Evolutionary conservation across 1,140 invertebrate species (phyloP).

Genomic region (Nomia melanderi): DNA sequence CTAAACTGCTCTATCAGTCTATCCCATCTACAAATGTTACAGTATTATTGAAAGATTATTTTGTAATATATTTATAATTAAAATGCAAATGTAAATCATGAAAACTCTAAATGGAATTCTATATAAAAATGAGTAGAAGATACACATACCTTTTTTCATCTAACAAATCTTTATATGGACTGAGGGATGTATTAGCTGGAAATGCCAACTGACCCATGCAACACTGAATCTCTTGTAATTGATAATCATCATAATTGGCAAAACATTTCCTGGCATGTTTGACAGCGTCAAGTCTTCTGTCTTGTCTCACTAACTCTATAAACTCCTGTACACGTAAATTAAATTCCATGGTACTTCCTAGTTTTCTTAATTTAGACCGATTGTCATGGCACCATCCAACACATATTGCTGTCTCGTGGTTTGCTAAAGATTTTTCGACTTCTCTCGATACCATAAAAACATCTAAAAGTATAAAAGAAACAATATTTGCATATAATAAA

Average conservation of each 20-base stretch:
- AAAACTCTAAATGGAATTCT: not conserved
- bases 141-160: constrained; percentile 80
- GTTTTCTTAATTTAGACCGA: constrained; percentile 96
- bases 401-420: constrained; percentile 92
- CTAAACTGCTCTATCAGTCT: constrained; percentile 94
- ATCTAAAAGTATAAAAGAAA: constrained; percentile 81
- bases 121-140: constrained; percentile 10
- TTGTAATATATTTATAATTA: not conserved
- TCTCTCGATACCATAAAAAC: constrained; percentile 94
- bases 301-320: constrained; percentile 94
- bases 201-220: constrained; percentile 98
- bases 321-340: constrained; percentile 96
- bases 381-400: constrained; percentile 99
- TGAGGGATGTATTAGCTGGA: constrained; percentile 88
- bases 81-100: no score
- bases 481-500: not conserved
- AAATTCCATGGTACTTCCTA: constrained; percentile 95
- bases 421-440: constrained; percentile 90
- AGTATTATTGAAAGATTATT: not conserved
- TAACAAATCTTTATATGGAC: constrained; percentile 87
- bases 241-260: constrained; percentile 91
- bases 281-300: constrained; percentile 94
- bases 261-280: constrained; percentile 97
- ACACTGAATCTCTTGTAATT: constrained; percentile 93
- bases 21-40: constrained; percentile 85